Evolutionary conservation across 2,888 invertebrate genomes (phyloP), one percentile per base, ranked within the genome.

Genomic region (Escarpia spicata): DNA sequence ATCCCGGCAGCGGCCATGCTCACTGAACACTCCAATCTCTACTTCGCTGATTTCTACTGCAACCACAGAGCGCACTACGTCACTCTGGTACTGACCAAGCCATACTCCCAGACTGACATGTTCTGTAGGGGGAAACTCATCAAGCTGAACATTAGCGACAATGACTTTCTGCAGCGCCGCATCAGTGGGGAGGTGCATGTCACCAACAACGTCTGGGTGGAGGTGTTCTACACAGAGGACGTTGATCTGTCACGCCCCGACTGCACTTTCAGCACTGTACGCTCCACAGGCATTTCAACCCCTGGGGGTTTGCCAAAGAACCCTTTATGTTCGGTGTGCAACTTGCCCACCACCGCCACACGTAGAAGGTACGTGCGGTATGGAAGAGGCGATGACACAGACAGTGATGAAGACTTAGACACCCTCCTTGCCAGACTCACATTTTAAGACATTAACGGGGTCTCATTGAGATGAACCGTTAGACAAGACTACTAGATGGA

Each of bases 31-130:
- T 31, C 43, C 3, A 90, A 89, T 10, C 90, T 92, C 1, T 93
- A 93, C 91, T 93, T 93, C 43, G 92, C 93, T 10, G 93, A 93
- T 89, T 93, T 93, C 91, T 93, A 92, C 45, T 93, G 93, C 92
- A 93, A 90, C 92, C 45, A 58, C 43, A 75, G 37, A n/a, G 75
- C 90, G 26, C 92, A 92, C 52, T 92, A 92, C 9, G 92, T 90
- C 4, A 92, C 92, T n/a, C 15, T 92, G n/a, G 92, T 92, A 43
- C 12, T 92, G 90, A 92, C 92, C 0, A 43, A 90, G 15, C 90
- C 92, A n/a, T 0, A 89, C 6, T 44, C 43, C 10, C n/a, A 43
- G 26, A 90, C 92, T 10, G 90, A 92, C 90, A 15, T 44, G 12
- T 92, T 92, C 92, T 92, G 92, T 45, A 43, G 26, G 45, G 19